Conservation (phyloP, 2,113 vertebrate species). For the Elachura formosa region DNA sequence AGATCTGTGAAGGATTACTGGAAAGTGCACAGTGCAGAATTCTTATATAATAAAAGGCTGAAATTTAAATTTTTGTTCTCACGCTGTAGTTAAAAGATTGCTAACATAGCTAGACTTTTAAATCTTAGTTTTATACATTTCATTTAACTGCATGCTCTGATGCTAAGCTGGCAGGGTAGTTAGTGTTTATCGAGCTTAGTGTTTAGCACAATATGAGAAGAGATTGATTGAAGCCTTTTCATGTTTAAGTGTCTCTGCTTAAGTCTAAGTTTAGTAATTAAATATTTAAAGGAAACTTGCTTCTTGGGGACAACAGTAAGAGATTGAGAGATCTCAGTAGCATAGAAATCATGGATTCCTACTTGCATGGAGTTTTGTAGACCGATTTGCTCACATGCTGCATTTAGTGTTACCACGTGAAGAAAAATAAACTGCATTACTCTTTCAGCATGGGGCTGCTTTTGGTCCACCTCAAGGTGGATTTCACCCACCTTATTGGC, state of each 20-base stretch:
- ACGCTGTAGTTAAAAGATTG: neutral
- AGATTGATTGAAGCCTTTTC: neutral
- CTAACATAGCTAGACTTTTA: neutral
- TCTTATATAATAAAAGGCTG: neutral
- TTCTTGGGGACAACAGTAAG: slow-evolving; percentile 36
- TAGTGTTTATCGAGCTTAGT: neutral
- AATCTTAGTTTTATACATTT: neutral
- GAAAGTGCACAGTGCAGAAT: neutral
- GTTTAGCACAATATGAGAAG: neutral
- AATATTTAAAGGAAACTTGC: neutral
- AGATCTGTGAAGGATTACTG: neutral
- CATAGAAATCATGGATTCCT: slow-evolving; percentile 62
- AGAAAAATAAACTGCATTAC: slow-evolving; percentile 81
- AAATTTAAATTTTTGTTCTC: neutral
- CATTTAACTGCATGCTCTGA: neutral
- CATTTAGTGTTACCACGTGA: slow-evolving; percentile 64
- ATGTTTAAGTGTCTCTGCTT: neutral
- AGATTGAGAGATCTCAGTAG: slow-evolving; percentile 14
- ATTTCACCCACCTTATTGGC: slow-evolving; percentile 95
- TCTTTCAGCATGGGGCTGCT: slow-evolving; percentile 92
- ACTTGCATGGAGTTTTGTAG: slow-evolving; percentile 74
- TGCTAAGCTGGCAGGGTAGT: neutral
- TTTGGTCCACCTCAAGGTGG: slow-evolving; percentile 86
- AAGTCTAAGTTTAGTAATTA: neutral
- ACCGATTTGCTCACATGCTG: slow-evolving; percentile 60